Evolutionary conservation across 23 tunicate genomes (phyloP).

Genomic region (Phallusia fumigata): DNA sequence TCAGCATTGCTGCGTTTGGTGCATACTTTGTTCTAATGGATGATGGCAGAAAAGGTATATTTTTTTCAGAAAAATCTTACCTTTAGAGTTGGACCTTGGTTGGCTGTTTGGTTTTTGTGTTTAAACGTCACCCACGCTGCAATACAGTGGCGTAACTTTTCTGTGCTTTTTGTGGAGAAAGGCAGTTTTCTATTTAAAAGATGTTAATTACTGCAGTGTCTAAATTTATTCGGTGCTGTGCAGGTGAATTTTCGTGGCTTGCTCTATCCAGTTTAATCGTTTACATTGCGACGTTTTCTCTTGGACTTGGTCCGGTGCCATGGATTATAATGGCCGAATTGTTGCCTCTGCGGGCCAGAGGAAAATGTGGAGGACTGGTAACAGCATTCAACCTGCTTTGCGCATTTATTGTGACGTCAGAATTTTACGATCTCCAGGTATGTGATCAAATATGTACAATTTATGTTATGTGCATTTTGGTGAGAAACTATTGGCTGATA

Average conservation of each 20-base stretch:
- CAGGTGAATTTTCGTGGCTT: slow-evolving; percentile 57
- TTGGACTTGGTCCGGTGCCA: slow-evolving; percentile 89
- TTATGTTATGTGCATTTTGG: too few species aligned
- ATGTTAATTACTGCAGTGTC: too few species aligned
- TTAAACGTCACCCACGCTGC: too few species aligned
- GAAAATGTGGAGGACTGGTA: slow-evolving; percentile 62
- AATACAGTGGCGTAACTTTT: too few species aligned
- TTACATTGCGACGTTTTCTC: slow-evolving; percentile 82
- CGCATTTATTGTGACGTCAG: slow-evolving; percentile 71
- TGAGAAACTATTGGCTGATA: too few species aligned
- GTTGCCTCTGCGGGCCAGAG: slow-evolving; percentile 60
- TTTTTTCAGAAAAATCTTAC: too few species aligned
- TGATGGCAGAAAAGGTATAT: background rate
- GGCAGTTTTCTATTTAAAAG: too few species aligned
- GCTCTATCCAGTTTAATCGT: slow-evolving; percentile 68
- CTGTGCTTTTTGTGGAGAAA: too few species aligned
- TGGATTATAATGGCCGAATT: slow-evolving; percentile 80
- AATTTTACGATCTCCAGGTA: slow-evolving; percentile 69
- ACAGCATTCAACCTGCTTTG: slow-evolving; percentile 52
- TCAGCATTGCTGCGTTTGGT: slow-evolving; percentile 63
- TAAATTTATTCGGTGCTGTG: too few species aligned
- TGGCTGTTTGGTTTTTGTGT: too few species aligned
- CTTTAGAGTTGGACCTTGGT: too few species aligned
- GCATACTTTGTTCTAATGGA: slow-evolving; percentile 42
- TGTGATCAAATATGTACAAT: too few species aligned